phyloP scores from a whole-genome alignment of 2,888 invertebrate species.

The Eilema caniola region DNA sequence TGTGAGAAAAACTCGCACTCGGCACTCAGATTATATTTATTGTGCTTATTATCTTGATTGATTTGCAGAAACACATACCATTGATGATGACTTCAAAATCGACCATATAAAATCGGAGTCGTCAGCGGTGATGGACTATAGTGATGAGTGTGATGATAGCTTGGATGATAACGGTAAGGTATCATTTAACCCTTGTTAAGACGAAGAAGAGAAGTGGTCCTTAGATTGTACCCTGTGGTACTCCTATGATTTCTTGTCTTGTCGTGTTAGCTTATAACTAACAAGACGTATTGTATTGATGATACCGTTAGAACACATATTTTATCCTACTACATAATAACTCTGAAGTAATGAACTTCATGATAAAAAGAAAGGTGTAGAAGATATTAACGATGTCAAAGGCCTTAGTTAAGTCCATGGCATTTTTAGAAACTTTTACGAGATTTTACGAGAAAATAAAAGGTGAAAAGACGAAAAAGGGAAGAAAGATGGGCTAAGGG shows the following conservation, averaged over 20 bases:
- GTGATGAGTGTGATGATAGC: constrained; percentile 43
- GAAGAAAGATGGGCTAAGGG: too few species aligned
- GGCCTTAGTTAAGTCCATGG: neutral
- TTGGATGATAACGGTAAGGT: constrained; percentile 51
- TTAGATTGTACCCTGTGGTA: constrained; percentile 1
- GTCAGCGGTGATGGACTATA: constrained; percentile 23
- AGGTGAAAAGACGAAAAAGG: too few species aligned
- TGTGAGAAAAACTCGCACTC: too few species aligned
- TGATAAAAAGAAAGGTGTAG: too few species aligned
- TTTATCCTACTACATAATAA: neutral
- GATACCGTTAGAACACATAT: neutral
- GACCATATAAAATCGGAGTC: constrained; percentile 49
- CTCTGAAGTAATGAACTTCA: too few species aligned
- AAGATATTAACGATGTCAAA: neutral
- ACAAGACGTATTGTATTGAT: too few species aligned
- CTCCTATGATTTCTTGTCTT: neutral
- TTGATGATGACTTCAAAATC: constrained; percentile 23
- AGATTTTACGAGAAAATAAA: too few species aligned
- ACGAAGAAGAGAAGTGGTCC: too few species aligned
- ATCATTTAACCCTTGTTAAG: too few species aligned
- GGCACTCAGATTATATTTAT: neutral
- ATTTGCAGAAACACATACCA: constrained; percentile 38
- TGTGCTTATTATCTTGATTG: neutral
- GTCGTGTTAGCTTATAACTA: neutral
- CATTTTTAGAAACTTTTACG: neutral